Evolutionary conservation across 2,888 invertebrate genomes (phyloP), one percentile per base, ranked within the genome.

Genomic region (Stenodema calcarata): DNA sequence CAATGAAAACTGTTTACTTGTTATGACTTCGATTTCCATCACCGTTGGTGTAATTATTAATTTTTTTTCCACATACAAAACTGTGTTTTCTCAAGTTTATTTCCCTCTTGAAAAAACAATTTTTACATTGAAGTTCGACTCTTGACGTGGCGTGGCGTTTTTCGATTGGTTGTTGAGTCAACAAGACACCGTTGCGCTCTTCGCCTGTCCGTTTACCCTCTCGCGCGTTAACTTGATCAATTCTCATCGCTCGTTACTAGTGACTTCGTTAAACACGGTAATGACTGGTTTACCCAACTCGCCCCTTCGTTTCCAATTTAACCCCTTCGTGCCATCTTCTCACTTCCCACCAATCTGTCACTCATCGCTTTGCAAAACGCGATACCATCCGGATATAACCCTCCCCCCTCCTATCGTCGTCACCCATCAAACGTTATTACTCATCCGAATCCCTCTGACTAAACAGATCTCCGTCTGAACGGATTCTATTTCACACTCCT

Each of bases 201-300:
- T 54, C 14, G 50, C 82, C 69, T 42, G 54, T n/a, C 82, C 54
- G 82, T 82, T 62, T 82, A 35, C 35, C 27, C 73, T 70, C 28
- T 73, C n/a, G 30, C 73, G 73, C 30, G 35, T 62, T 30, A 82
- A 82, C 82, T 62, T 82, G 30, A 69, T 69, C 82, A 82, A 69
- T 82, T 82, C 82, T 62, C 80, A 80, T 80, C 82, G 44, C 78
- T 44, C 78, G 82, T 62, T 27, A 69, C 82, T 69, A 82, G 54
- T 82, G 82, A 69, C 82, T 82, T 82, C 69, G 82, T 82, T 82
- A 82, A 82, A 82, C 82, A 80, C 78, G 28, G 80, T 80, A 80
- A 80, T 80, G 80, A 54, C 80, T 80, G 80, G 80, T 80, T 80
- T 80, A 80, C 80, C 80, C 44, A n/a, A 41, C 42, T 47, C 41